These are phyloP conservation scores for Chloroclysta siterata DNA, from an alignment of 2,888 invertebrate genomes.

Conservation along the genomic window DNA sequence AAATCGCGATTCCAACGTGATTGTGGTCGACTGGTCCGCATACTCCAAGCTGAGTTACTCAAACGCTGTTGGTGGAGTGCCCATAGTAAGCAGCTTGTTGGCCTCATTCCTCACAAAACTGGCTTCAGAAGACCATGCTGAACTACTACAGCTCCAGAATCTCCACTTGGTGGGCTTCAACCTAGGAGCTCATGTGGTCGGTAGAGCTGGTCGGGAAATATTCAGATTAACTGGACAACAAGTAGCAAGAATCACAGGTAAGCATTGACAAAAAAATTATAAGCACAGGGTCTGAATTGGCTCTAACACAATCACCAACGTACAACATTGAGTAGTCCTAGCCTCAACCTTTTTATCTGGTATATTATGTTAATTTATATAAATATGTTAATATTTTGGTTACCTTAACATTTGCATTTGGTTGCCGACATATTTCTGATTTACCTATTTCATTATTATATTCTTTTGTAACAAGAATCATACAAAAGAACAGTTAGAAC, in stretches of 20 bases:
- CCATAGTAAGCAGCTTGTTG: constrained; percentile 49
- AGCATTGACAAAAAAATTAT: background rate
- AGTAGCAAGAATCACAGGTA: constrained; percentile 67
- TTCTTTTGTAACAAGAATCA: no score
- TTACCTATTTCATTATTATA: no score
- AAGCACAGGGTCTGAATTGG: background rate
- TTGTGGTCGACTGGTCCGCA: constrained; percentile 63
- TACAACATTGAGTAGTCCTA: no score
- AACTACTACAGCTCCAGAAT: constrained; percentile 27
- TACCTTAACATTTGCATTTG: no score
- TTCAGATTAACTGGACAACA: constrained; percentile 23
- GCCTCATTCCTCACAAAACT: constrained; percentile 46
- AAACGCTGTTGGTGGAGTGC: constrained; percentile 50
- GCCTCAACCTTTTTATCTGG: no score
- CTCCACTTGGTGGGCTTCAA: constrained; percentile 65
- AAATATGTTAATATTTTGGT: no score
- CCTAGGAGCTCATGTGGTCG: constrained; percentile 66
- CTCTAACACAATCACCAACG: no score
- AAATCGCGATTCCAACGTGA: constrained; percentile 51
- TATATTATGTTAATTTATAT: no score
- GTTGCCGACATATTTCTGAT: no score
- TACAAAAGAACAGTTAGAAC: no score
- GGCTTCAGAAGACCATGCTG: constrained; percentile 16
- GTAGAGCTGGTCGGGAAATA: constrained; percentile 52
- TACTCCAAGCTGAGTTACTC: constrained; percentile 52